phyloP scores from a whole-genome alignment of 2,888 invertebrate genomes.

The Heliconius sara region DNA sequence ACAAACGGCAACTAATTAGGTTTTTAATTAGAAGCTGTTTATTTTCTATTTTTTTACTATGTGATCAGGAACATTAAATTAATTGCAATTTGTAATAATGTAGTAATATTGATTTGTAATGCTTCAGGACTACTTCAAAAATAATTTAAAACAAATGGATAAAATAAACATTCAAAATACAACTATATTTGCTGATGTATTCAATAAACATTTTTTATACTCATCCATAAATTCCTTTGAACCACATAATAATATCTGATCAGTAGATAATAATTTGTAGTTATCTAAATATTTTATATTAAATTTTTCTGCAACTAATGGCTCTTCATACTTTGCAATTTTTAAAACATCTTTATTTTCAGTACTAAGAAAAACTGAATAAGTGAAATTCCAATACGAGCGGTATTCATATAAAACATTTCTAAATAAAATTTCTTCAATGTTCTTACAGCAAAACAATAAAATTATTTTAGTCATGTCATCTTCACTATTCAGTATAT shows the following conservation, averaged over 20 bases:
- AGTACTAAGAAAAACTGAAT: slow-evolving; percentile 83
- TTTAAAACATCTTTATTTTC: slow-evolving; percentile 30
- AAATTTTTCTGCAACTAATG: slow-evolving; percentile 70
- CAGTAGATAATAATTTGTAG: slow-evolving; percentile 61
- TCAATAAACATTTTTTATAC: slow-evolving; percentile 64
- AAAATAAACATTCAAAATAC: slow-evolving; percentile 59
- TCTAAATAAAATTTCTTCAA: slow-evolving; percentile 85
- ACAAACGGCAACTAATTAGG: too few relatives aligned
- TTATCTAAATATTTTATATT: slow-evolving; percentile 60
- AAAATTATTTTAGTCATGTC: slow-evolving; percentile 86
- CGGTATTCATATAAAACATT: slow-evolving; percentile 84
- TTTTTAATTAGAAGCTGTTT: too few relatives aligned
- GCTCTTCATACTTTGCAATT: slow-evolving; percentile 80
- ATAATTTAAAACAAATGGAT: not conserved
- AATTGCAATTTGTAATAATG: not conserved
- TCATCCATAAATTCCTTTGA: slow-evolving; percentile 81
- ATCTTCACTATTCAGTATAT: slow-evolving; percentile 86
- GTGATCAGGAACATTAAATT: not conserved
- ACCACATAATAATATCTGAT: slow-evolving; percentile 86
- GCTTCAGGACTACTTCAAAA: not conserved
- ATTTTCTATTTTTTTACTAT: not conserved
- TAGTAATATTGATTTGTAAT: not conserved
- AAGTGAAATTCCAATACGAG: slow-evolving; percentile 90
- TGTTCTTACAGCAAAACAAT: slow-evolving; percentile 84
- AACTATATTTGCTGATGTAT: slow-evolving; percentile 63